Conservation (phyloP, 1,140 invertebrate genomes). For the Eciton burchellii region DNA sequence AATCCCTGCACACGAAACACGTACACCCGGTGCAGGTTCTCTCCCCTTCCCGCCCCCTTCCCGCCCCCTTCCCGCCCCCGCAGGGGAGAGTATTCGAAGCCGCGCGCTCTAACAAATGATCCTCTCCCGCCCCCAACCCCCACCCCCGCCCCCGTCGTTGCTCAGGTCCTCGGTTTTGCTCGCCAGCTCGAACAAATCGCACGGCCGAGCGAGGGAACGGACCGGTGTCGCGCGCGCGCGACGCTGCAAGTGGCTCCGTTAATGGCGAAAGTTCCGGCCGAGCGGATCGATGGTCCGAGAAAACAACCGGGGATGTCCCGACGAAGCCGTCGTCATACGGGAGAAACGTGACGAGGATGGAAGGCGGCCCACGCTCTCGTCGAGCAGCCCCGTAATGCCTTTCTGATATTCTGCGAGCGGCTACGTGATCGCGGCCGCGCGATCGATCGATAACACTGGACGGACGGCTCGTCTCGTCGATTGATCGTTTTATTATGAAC, state of each 20-base stretch:
- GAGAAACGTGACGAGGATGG: slow-evolving; percentile 34
- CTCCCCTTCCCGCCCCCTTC: neutral
- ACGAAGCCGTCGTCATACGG: neutral
- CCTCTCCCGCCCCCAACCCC: no score
- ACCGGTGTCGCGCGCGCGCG: slow-evolving; percentile 46
- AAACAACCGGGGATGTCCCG: slow-evolving; percentile 26
- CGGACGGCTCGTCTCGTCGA: neutral
- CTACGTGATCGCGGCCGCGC: neutral
- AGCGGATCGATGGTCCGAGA: slow-evolving; percentile 53
- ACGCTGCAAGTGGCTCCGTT: slow-evolving; percentile 54
- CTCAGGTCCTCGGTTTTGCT: slow-evolving; percentile 49
- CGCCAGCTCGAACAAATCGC: slow-evolving; percentile 46
- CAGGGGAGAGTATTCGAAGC: neutral
- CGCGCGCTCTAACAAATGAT: slow-evolving; percentile 47
- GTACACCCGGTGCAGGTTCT: neutral
- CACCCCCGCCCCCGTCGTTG: slow-evolving; percentile 34
- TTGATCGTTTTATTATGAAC: neutral
- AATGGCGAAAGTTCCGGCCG: slow-evolving; percentile 56
- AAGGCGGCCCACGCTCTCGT: neutral
- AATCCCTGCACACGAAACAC: neutral
- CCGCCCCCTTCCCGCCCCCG: neutral
- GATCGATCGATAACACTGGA: slow-evolving; percentile 3
- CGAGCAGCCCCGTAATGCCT: slow-evolving; percentile 13
- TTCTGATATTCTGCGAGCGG: slow-evolving; percentile 30
- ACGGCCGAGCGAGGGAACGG: slow-evolving; percentile 36